Percentiles rank a stretch among this genome's conserved stretches.
These are phyloP conservation scores for Dinomys branickii DNA, from an alignment of 2,113 vertebrate genomes.

Conservation along the genomic window DNA sequence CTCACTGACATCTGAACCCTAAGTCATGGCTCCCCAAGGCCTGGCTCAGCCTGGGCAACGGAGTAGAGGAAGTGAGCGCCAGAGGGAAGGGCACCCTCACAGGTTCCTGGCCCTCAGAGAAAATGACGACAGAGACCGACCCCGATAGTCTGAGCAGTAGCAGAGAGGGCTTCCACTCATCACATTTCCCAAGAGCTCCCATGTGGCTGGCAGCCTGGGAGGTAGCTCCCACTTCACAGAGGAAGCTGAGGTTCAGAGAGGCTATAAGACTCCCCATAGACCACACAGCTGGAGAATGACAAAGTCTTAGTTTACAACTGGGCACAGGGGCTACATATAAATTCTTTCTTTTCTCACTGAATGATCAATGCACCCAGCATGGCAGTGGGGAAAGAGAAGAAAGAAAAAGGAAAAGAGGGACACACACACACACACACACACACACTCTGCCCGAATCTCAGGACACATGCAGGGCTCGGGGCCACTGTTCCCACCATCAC, in stretches of 20 bases:
- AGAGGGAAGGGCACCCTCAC: neutral
- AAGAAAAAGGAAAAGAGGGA: neutral
- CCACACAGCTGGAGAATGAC: neutral
- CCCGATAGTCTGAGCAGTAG: neutral
- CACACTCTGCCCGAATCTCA: neutral
- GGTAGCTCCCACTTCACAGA: neutral
- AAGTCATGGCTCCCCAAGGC: neutral
- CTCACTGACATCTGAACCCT: neutral
- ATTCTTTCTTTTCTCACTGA: neutral
- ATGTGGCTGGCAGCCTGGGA: too few species aligned
- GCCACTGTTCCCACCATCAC: conserved; percentile 37
- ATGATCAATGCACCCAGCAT: neutral
- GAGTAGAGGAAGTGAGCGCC: neutral
- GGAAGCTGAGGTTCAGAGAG: neutral
- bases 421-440: neutral
- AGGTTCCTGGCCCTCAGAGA: neutral
- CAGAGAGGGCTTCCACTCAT: neutral
- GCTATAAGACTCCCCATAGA: neutral
- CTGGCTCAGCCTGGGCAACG: neutral
- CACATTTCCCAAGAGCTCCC: neutral
- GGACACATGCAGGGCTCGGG: neutral
- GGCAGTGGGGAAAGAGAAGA: neutral
- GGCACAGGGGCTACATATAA: neutral
- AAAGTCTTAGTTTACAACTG: neutral
- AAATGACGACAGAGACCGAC: neutral